phyloP scores from a whole-genome alignment of 2,113 vertebrate genomes.

The Etia nguti region DNA sequence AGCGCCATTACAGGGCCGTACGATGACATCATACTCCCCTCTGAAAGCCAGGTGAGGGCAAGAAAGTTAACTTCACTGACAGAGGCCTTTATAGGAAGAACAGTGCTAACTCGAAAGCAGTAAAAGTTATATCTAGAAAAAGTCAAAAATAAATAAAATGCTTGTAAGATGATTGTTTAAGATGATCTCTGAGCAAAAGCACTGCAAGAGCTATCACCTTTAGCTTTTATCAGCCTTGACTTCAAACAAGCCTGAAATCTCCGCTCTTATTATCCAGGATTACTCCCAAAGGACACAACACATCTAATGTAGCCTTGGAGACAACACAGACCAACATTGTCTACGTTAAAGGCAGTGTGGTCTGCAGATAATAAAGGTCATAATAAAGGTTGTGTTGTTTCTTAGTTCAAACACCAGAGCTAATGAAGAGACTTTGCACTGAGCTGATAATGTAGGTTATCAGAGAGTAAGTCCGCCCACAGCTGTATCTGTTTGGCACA shows the following conservation, averaged over 20 bases:
- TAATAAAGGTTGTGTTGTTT: not conserved
- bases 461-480: not conserved
- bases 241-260: not conserved
- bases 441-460: not conserved
- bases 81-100: not conserved
- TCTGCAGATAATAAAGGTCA: not conserved
- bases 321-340: not conserved
- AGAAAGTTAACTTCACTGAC: not conserved
- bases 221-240: not conserved
- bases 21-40: constrained; percentile 78
- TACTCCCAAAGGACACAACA: not conserved
- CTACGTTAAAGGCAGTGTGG: not conserved
- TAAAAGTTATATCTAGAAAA: not conserved
- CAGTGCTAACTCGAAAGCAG: not conserved
- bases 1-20: constrained; percentile 85
- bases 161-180: not conserved
- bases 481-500: not conserved
- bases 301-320: not conserved
- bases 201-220: not conserved
- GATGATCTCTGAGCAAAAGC: not conserved
- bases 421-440: not conserved
- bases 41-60: constrained; percentile 74
- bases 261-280: not conserved
- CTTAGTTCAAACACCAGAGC: not conserved
- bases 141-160: not conserved